Base-by-base conservation (phyloP, 1,140 invertebrate species). In the Drosophila repletoides region DNA sequence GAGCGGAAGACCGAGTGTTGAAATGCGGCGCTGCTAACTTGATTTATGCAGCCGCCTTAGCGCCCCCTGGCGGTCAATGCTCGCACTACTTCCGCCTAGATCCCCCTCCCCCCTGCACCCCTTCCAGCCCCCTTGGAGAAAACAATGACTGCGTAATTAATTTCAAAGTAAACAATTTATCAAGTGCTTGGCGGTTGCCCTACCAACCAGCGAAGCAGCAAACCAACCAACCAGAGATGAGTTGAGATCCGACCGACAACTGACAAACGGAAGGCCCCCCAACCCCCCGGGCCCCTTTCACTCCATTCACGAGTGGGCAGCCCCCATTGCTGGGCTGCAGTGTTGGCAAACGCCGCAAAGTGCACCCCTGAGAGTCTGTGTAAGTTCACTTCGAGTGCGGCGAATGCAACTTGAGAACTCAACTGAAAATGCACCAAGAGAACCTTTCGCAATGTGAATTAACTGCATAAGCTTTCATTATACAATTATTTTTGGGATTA, bases 121-220 rank as follows among this genome's bases (percentile, higher is more conserved):
- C 10, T 2, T 5, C 12, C 49, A n/a, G n/a, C n/a, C n/a, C n/a
- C n/a, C n/a, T n/a, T n/a, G n/a, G 74, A 83, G 74, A 71, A 67
- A 86, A 84, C 71, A 84, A 84, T 86, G 80, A 79, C 67, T 52
- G 48, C 49, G 75, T 84, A 84, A 84, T 80, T 86, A 86, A 86
- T 86, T 84, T 72, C 59, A 79, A 76, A 86, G 80, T 80, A 79
- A 79, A 84, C 80, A 84, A 86, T 84, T 86, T 86, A 84, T 86
- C 80, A 72, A 84, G 58, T 63, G 77, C 55, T 69, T 72, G 53
- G 64, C 38, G 45, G 55, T 26, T 21, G 41, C 41, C 38, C 51
- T 49, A 10, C 21, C 56, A 14, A 38, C 12, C 19, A 34, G 19
- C 48, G 19, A 46, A 19, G 6, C 24, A 10, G 21, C 22, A 10